Base-by-base conservation (phyloP, 2,113 vertebrate genomes). In the Serranochromis macrocephalus region DNA sequence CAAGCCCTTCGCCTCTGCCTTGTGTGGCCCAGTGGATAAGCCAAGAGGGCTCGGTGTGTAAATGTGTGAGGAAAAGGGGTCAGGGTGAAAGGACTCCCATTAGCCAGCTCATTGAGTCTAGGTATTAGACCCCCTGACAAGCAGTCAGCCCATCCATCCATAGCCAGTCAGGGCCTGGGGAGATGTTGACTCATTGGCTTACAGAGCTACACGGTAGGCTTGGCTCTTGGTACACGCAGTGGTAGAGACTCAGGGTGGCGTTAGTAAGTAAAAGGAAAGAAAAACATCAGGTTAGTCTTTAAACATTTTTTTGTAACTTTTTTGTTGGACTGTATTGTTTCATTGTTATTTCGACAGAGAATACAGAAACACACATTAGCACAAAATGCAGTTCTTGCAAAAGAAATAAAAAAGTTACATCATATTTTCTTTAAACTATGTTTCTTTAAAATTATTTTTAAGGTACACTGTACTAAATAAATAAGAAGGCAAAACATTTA, bases 31-130 rank as follows among this genome's bases (percentile, higher is more conserved):
- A 80, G 81, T 87, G 90, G 88, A 89, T 91, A 73, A 91, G 85
- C 90, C 90, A 84, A 82, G 63, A 87, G 89, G 88, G 89, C 89
- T 82, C 33, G 83, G 88, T 89, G 92, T 92, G 88, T 93, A 94
- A 93, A 92, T 86, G 92, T 92, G 91, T 86, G 91, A 88, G 90
- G 88, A 91, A 91, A 91, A 5, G 66, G 89, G 94, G 94, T 94
- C 92, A 94, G 94, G 89, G 91, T 88, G 86, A 93, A 88, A 93
- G 92, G 91, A 90, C 87, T 91, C 83, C 92, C 89, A 95, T 95
- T 95, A 94, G 92, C 88, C 94, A 94, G 94, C 89, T 94, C 94
- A 96, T 91, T 93, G 94, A 92, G 86, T 85, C 92, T 85, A 83
- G 92, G 91, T 90, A 91, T 91, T 92, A 94, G 88, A 86, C 36